phyloP scores from a whole-genome alignment of 2,113 vertebrate genomes.

The Columba janthina region DNA sequence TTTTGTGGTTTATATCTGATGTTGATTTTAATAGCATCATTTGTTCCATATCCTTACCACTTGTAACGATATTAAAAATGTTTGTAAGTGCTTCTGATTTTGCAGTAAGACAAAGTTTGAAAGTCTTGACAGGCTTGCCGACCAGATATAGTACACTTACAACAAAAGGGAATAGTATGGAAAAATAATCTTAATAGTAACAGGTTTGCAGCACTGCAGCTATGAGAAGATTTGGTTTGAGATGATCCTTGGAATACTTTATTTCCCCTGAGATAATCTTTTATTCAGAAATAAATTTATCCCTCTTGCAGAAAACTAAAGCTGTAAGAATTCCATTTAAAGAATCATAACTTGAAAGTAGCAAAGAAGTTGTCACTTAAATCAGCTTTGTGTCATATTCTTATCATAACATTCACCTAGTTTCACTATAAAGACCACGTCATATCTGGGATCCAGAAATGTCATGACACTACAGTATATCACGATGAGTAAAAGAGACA shows the following conservation, averaged over 20 bases:
- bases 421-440: not conserved
- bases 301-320: not conserved
- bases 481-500: not conserved
- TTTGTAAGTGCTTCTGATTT: not conserved
- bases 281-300: not conserved
- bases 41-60: not conserved
- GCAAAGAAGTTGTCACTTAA: not conserved
- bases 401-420: not conserved
- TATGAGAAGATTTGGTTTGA: not conserved
- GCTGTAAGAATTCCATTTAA: not conserved
- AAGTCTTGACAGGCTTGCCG: not conserved
- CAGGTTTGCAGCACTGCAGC: not conserved
- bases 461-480: not conserved
- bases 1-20: not conserved
- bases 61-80: not conserved
- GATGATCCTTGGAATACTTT: not conserved
- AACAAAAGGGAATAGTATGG: not conserved
- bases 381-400: not conserved
- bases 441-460: not conserved
- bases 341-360: not conserved
- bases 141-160: not conserved
- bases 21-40: not conserved
- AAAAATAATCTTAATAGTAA: not conserved
- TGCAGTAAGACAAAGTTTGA: not conserved
- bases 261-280: not conserved